These are phyloP conservation scores for Phalanger gymnotis DNA, from an alignment of 2,797 vertebrate genomes.

Conservation along the genomic window DNA sequence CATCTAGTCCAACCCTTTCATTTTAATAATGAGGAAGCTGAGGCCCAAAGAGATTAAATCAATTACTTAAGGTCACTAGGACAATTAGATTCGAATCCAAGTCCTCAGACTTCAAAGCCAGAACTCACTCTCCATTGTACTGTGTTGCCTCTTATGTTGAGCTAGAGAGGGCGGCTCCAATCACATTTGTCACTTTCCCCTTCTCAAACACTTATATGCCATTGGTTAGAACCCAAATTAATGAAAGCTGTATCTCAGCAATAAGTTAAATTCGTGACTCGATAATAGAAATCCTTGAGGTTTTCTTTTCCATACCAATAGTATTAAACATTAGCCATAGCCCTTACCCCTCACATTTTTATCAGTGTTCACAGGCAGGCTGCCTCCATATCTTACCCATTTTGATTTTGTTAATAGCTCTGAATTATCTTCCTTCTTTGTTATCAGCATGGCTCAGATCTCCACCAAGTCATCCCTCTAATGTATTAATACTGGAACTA, in stretches of 20 bases:
- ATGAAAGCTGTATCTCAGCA: not conserved
- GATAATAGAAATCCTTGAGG: not conserved
- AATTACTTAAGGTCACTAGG: not conserved
- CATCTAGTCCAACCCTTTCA: too few relatives aligned
- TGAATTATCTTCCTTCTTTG: not conserved
- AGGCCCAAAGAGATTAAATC: not conserved
- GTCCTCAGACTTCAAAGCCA: not conserved
- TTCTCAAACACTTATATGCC: not conserved
- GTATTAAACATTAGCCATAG: not conserved
- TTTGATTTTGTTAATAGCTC: not conserved
- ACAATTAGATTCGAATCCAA: not conserved
- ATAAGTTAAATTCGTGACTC: not conserved
- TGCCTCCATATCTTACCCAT: not conserved
- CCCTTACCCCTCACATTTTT: not conserved
- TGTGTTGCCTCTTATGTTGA: not conserved
- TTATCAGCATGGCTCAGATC: not conserved
- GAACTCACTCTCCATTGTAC: not conserved
- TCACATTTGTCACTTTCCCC: too few relatives aligned
- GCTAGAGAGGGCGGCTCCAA: not conserved
- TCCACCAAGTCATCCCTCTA: not conserved
- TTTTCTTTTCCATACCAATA: not conserved
- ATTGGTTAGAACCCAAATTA: not conserved
- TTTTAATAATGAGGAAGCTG: not conserved
- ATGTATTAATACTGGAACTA: not conserved
- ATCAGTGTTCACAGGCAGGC: not conserved